Evolutionary conservation across 2,888 invertebrate genomes (phyloP).

Genomic region (Lepetodrilus schrolli): DNA sequence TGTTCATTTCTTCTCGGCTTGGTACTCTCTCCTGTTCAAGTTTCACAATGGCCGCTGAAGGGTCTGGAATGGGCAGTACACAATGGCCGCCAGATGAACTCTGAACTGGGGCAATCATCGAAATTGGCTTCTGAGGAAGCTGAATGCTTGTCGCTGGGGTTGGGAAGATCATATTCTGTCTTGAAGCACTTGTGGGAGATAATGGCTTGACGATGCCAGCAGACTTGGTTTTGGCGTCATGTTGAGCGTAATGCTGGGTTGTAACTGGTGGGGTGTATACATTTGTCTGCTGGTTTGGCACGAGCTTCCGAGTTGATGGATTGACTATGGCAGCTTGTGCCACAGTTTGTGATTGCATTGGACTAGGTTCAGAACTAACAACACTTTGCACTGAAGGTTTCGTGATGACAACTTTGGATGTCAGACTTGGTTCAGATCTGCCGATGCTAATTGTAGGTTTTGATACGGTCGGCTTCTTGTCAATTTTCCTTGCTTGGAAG

Average conservation of each 20-base stretch:
- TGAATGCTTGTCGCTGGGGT: background rate
- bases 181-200: background rate
- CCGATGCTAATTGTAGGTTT: too few species aligned
- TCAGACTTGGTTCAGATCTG: background rate
- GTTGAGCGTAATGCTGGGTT: background rate
- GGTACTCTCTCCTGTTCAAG: conserved; percentile 4
- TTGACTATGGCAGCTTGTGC: background rate
- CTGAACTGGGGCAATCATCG: background rate
- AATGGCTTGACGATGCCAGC: background rate
- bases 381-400: too few species aligned
- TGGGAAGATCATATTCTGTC: background rate
- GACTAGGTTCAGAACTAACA: too few species aligned
- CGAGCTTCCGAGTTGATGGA: background rate
- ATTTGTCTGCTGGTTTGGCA: background rate
- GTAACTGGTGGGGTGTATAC: background rate
- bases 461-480: conserved; percentile 36
- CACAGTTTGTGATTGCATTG: background rate
- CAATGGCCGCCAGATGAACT: background rate
- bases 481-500: conserved; percentile 50
- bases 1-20: conserved; percentile 40
- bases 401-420: too few species aligned
- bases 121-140: background rate
- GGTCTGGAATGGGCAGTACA: background rate
- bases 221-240: conserved; percentile 2
- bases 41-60: background rate